phyloP scores from a whole-genome alignment of 1,140 invertebrate species.

The Drosophila sechellia region DNA sequence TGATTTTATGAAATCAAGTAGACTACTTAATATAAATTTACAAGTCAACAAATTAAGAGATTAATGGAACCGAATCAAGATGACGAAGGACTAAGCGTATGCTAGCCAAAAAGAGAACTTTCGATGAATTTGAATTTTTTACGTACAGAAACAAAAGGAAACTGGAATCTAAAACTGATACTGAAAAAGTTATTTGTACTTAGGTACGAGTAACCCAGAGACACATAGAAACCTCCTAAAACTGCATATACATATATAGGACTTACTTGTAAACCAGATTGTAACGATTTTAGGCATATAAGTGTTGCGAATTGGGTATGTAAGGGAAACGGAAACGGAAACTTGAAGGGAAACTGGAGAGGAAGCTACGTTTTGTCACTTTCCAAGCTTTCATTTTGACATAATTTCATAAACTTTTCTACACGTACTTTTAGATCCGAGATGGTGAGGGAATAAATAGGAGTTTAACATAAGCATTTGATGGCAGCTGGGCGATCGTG shows the following conservation, averaged over 20 bases:
- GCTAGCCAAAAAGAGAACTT: conserved; percentile 51
- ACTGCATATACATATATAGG: conserved; percentile 59
- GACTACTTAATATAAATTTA: conserved; percentile 35
- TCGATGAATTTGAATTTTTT: conserved; percentile 51
- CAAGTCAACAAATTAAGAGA: conserved; percentile 16
- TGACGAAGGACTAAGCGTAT: conserved; percentile 24
- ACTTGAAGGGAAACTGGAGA: conserved; percentile 26
- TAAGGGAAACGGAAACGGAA: conserved; percentile 14
- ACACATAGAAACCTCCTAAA: conserved; percentile 52
- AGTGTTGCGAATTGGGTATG: conserved; percentile 70
- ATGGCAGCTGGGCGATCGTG: conserved; percentile 26
- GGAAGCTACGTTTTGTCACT: conserved; percentile 34
- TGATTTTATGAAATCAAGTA: not conserved
- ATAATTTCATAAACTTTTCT: conserved; percentile 69
- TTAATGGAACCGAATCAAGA: conserved; percentile 30
- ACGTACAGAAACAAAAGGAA: conserved; percentile 36
- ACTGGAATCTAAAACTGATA: conserved; percentile 63
- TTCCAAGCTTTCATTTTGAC: conserved; percentile 36
- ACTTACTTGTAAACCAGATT: conserved; percentile 65
- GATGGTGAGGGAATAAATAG: conserved; percentile 22
- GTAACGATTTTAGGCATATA: conserved; percentile 75
- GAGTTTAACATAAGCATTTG: conserved; percentile 58
- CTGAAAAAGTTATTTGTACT: conserved; percentile 48
- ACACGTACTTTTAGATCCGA: conserved; percentile 61
- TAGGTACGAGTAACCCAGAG: conserved; percentile 20